Conservation (phyloP, 2,888 invertebrate species). For the Drosophila hamatofila region DNA sequence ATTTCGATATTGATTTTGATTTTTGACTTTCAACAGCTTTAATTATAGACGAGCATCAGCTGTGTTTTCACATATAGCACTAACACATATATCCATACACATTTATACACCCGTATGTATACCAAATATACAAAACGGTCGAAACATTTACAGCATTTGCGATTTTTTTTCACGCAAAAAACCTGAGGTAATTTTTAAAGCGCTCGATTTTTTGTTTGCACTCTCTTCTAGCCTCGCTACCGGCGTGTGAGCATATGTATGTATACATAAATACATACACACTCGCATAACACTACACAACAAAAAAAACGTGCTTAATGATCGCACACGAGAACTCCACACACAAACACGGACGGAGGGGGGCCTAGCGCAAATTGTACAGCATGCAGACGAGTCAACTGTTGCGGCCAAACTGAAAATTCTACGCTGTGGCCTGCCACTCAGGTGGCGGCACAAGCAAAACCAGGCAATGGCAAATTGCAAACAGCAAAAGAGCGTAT, state of each 20-base stretch:
- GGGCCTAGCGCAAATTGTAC: constrained; percentile 38
- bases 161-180: constrained; percentile 26
- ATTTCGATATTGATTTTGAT: constrained; percentile 65
- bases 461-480: constrained; percentile 61
- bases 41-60: constrained; percentile 49
- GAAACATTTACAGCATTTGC: constrained; percentile 36
- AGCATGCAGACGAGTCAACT: constrained; percentile 79
- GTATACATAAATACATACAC: constrained; percentile 33
- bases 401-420: constrained; percentile 75
- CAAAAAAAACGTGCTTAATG: constrained; percentile 73
- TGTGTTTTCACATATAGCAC: constrained; percentile 43
- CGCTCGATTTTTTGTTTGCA: constrained; percentile 45
- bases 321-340: constrained; percentile 45
- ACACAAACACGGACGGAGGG: constrained; percentile 46
- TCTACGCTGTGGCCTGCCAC: constrained; percentile 54
- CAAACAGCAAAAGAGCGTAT: constrained; percentile 29
- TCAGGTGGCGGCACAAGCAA: constrained; percentile 41
- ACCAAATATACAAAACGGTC: constrained; percentile 30
- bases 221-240: constrained; percentile 35
- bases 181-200: constrained; percentile 37
- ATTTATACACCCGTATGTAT: constrained; percentile 6
- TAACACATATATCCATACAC: not conserved
- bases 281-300: constrained; percentile 4
- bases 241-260: constrained; percentile 36
- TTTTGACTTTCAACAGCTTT: constrained; percentile 40